phyloP scores from a whole-genome alignment of 2,797 vertebrate species.

The Coregonus suidteri region DNA sequence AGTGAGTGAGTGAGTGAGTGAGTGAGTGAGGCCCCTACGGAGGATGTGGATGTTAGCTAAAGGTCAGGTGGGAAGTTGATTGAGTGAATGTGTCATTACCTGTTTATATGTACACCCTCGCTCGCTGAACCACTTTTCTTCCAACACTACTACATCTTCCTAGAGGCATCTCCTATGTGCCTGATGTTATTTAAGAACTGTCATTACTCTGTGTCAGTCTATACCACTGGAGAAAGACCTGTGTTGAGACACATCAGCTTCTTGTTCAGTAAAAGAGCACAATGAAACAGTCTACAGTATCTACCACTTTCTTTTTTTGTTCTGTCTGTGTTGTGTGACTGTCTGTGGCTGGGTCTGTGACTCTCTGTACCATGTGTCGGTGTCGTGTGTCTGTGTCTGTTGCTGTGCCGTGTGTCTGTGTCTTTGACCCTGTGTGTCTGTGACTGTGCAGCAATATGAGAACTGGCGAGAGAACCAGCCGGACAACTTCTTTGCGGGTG shows the following conservation, averaged over 20 bases:
- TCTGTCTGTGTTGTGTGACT: background rate
- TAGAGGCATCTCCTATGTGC: background rate
- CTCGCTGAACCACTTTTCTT: background rate
- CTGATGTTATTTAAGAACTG: background rate
- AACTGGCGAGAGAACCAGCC: slow-evolving; percentile 97
- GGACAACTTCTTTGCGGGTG: slow-evolving; percentile 97
- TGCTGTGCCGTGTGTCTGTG: slow-evolving; percentile 15
- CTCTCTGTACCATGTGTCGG: background rate
- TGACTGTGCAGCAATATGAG: slow-evolving; percentile 88
- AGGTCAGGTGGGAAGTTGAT: background rate
- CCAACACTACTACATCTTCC: background rate
- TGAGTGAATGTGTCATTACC: background rate
- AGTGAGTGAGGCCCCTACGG: background rate
- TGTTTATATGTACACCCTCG: background rate
- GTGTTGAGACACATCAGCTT: background rate
- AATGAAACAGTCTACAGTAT: background rate
- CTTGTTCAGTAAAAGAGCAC: background rate
- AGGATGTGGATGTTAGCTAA: background rate
- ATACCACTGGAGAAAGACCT: background rate
- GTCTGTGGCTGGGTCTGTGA: background rate
- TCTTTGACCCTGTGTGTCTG: background rate
- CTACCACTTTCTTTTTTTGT: background rate
- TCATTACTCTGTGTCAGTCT: background rate
- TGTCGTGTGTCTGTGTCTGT: background rate
- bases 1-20: too few relatives aligned